Evolutionary conservation across 2,113 vertebrate genomes (phyloP).

Genomic region (Isichthys henryi): DNA sequence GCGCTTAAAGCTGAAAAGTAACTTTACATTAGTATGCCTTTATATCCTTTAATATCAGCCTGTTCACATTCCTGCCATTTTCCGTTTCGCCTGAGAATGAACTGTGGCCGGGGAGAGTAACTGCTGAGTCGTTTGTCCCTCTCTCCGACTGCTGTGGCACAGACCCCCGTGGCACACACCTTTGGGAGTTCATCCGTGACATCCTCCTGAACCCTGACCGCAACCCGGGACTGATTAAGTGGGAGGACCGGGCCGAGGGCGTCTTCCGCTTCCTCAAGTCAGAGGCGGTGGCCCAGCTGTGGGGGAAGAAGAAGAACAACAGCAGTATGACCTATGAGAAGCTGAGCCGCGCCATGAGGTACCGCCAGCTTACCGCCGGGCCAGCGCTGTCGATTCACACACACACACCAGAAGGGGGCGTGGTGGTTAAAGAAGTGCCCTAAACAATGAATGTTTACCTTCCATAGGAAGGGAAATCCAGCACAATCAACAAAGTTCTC

Average conservation of each 20-base stretch:
- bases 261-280: constrained; percentile 95
- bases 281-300: constrained; percentile 91
- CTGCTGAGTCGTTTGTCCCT: background rate
- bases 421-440: background rate
- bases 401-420: background rate
- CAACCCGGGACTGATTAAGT: constrained; percentile 92
- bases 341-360: constrained; percentile 98
- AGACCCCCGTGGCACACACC: constrained; percentile 87
- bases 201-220: constrained; percentile 90
- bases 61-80: background rate
- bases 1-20: background rate
- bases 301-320: constrained; percentile 99
- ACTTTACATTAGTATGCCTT: too few species aligned
- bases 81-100: background rate
- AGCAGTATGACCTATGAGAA: constrained; percentile 98
- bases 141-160: background rate
- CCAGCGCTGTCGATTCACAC: background rate
- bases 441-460: background rate
- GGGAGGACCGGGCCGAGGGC: constrained; percentile 90
- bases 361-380: background rate
- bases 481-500: background rate
- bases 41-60: too few species aligned
- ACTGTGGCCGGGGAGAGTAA: background rate
- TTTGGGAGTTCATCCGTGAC: constrained; percentile 97
- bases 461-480: background rate